Evolutionary conservation across 2,113 vertebrate genomes (phyloP), one percentile per base, ranked within the genome.

Genomic region (Gymnocephalus cernua): DNA sequence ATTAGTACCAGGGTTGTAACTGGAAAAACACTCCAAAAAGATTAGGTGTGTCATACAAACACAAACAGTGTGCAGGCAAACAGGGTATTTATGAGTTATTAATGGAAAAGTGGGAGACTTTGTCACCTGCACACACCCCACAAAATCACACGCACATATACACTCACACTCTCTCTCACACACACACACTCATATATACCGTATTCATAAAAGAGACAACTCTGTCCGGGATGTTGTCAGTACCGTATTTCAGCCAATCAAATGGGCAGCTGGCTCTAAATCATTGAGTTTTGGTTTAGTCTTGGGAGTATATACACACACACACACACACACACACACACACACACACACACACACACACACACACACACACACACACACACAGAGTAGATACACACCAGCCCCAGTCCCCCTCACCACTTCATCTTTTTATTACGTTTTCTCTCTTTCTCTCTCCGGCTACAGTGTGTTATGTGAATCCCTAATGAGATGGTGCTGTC

Each of bases 391-490:
- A 51, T 2, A 25, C 25, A 57, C 27, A 68, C 7, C 59, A 71
- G 44, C 47, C 59, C 32, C 57, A 62, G 53, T 79, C n/a, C 68
- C 66, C 45, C 53, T 68, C 48, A 23, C 27, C 3, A 29, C 82
- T 65, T 90, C 62, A 67, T 86, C 84, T 80, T 88, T 79, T 88
- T 88, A 77, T 85, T 72, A 79, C 19, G 10, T 78, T 84, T 62
- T 82, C 82, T 74, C 21, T 66, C 78, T 70, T 56, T 79, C 76
- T 64, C 73, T 79, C 81, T 84, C 64, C 27, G 35, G 75, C 82
- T 80, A 29, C 56, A 70, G 45, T 64, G 59, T 88, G 76, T 80
- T 83, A 59, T 86, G 82, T 90, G 92, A 88, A 93, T 93, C 82
- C 77, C 61, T 90, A 80, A 93, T 74, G 80, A 85, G 87, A 66